Percentiles rank a stretch among this genome's conserved stretches.
These are phyloP conservation scores for Lycocerus yunnanus DNA, from an alignment of 2,888 invertebrate species.

Conservation along the genomic window DNA sequence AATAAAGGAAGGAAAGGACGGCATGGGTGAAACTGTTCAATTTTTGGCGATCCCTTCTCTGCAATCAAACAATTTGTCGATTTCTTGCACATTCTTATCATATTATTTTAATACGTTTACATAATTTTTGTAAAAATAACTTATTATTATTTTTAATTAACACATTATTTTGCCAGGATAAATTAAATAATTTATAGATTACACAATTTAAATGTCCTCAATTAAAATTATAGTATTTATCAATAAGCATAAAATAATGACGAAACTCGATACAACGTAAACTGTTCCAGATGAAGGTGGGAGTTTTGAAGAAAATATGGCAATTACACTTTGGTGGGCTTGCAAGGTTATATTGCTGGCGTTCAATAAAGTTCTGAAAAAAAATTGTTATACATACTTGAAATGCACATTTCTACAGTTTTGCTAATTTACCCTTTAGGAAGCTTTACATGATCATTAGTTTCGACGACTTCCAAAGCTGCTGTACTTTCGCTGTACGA, in stretches of 20 bases:
- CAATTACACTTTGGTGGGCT: slow-evolving; percentile 49
- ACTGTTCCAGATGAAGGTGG: not conserved
- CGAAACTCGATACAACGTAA: not conserved
- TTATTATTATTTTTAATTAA: too few relatives aligned
- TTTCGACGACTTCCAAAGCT: slow-evolving; percentile 12
- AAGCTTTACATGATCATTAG: slow-evolving; percentile 2
- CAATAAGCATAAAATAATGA: not conserved
- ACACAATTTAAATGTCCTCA: not conserved
- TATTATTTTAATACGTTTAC: too few relatives aligned
- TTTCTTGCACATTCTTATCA: too few relatives aligned
- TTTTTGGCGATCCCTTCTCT: too few relatives aligned
- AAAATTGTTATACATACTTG: too few relatives aligned
- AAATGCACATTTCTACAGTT: slow-evolving; percentile 19
- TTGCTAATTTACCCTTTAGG: slow-evolving; percentile 13
- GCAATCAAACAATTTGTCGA: too few relatives aligned
- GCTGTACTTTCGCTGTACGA: slow-evolving; percentile 40
- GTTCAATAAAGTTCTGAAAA: slow-evolving; percentile 55
- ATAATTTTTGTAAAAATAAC: too few relatives aligned
- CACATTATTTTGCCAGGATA: too few relatives aligned
- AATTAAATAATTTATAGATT: not conserved
- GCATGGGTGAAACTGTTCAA: too few relatives aligned
- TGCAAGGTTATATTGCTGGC: slow-evolving; percentile 50
- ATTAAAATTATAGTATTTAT: not conserved
- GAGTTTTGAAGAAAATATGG: not conserved
- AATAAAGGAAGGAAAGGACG: too few relatives aligned